These are phyloP conservation scores for Motacilla alba DNA, from an alignment of 2,113 vertebrate genomes.

Conservation along the genomic window DNA sequence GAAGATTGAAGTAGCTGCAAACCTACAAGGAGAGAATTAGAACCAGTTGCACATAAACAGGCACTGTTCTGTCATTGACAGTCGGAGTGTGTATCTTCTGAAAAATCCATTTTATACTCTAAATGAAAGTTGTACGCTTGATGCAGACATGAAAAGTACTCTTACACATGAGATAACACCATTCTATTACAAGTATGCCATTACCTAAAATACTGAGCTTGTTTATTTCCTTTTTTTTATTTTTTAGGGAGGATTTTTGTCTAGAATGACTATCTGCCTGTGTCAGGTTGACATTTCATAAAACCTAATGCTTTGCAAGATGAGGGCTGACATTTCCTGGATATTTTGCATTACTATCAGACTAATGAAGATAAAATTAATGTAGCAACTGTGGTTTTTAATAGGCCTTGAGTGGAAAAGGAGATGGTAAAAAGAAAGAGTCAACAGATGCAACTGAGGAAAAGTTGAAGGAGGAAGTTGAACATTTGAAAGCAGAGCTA, in stretches of 20 bases:
- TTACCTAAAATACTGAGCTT: neutral
- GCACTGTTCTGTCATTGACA: neutral
- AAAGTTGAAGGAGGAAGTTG: conserved; percentile 75
- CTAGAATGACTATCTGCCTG: neutral
- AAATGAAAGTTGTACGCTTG: neutral
- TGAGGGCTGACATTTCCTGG: neutral
- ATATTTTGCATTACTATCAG: neutral
- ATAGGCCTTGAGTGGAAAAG: conserved; percentile 75
- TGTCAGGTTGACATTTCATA: neutral
- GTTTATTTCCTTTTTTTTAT: neutral
- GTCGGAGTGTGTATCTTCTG: neutral
- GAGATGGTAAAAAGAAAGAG: conserved; percentile 51
- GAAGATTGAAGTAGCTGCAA: neutral
- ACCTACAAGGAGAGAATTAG: neutral
- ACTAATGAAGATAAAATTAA: neutral
- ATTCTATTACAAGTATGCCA: neutral
- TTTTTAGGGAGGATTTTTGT: neutral
- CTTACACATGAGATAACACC: neutral
- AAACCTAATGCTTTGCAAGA: neutral
- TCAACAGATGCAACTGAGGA: conserved; percentile 64
- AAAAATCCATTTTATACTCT: neutral
- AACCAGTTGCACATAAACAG: neutral
- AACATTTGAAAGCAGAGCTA: conserved; percentile 78
- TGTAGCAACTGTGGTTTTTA: neutral
- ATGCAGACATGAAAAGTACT: neutral